phyloP scores from a whole-genome alignment of 2,888 invertebrate species.

The Electrophaes corylata region DNA sequence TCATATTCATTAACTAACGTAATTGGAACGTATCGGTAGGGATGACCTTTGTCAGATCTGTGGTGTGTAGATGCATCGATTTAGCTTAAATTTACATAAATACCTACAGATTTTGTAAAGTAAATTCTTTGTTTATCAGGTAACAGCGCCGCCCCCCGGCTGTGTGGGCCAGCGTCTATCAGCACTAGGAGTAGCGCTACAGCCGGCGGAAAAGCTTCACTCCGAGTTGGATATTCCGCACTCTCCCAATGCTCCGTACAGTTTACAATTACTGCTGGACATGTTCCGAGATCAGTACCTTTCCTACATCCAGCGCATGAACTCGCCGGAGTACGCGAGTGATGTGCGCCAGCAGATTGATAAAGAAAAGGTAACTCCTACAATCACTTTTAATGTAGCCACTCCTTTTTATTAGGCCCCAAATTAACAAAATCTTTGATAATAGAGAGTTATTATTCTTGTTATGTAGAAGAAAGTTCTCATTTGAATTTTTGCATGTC shows the following conservation, averaged over 20 bases:
- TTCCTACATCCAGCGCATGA: slow-evolving; percentile 93
- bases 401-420: too few species aligned
- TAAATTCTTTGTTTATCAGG: slow-evolving; percentile 49
- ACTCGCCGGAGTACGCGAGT: slow-evolving; percentile 89
- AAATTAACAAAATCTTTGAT: too few species aligned
- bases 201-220: slow-evolving; percentile 87
- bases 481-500: too few species aligned
- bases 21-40: too few species aligned
- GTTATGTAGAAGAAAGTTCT: too few species aligned
- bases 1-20: too few species aligned
- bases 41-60: too few species aligned
- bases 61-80: too few species aligned
- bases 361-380: slow-evolving; percentile 86
- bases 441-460: too few species aligned
- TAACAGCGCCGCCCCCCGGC: slow-evolving; percentile 93
- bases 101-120: not conserved
- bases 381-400: not conserved
- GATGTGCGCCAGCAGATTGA: slow-evolving; percentile 91
- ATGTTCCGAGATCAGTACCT: slow-evolving; percentile 94
- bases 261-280: slow-evolving; percentile 93
- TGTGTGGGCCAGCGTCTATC: slow-evolving; percentile 96
- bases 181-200: slow-evolving; percentile 88
- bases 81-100: too few species aligned
- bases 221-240: slow-evolving; percentile 93
- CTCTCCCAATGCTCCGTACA: slow-evolving; percentile 92